These are phyloP conservation scores for Spilarctia lutea DNA, from an alignment of 2,888 invertebrate species.

Conservation along the genomic window DNA sequence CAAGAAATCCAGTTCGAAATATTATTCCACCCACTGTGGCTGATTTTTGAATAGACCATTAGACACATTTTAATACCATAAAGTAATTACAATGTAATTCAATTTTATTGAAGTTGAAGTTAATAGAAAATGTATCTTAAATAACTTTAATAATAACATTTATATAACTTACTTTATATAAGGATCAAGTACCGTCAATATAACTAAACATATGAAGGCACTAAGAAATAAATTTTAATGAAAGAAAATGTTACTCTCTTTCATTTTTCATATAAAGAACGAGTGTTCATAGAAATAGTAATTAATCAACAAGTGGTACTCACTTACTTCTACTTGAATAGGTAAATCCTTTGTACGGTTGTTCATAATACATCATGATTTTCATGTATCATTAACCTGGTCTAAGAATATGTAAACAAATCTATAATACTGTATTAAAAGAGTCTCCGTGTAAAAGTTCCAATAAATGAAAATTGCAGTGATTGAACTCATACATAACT, in stretches of 20 bases:
- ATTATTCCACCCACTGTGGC: slow-evolving; percentile 11
- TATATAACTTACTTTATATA: background rate
- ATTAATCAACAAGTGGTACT: background rate
- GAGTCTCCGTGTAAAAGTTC: background rate
- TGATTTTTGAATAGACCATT: slow-evolving; percentile 1
- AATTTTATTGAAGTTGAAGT: background rate
- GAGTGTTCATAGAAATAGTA: background rate
- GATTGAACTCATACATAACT: background rate
- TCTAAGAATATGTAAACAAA: background rate
- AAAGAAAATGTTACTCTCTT: too few species aligned
- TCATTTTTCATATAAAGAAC: background rate
- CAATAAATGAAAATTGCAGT: background rate
- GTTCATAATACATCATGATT: background rate
- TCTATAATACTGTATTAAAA: background rate
- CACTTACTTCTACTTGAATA: background rate
- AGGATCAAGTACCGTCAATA: background rate
- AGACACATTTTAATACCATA: background rate
- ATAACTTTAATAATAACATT: background rate
- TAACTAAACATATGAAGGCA: background rate
- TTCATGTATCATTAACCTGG: background rate
- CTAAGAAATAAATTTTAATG: too few species aligned
- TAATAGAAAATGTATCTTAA: background rate
- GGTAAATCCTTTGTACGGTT: too few species aligned
- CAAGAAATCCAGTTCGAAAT: slow-evolving; percentile 30
- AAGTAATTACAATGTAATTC: background rate